phyloP scores from a whole-genome alignment of 1,140 invertebrate genomes.

The Bombus breviceps region DNA sequence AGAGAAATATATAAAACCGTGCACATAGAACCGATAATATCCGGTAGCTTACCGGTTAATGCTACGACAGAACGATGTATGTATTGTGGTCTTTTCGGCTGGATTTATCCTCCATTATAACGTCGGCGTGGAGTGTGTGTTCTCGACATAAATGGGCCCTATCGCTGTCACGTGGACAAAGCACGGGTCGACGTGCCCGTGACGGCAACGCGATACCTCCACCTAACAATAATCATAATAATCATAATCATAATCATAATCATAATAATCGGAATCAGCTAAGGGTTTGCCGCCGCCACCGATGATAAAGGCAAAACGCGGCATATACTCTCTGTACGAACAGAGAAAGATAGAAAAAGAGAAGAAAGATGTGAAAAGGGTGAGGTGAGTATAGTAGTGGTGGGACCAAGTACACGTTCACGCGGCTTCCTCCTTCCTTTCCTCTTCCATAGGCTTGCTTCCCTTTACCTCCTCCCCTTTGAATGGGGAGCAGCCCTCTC shows the following conservation, averaged over 20 bases:
- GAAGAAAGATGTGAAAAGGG: not conserved
- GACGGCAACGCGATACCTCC: constrained; percentile 76
- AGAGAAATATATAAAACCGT: too few species aligned
- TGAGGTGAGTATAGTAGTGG: not conserved
- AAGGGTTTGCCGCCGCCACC: not conserved
- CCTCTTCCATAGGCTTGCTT: not conserved
- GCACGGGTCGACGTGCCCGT: constrained; percentile 73
- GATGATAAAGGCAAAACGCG: constrained; percentile 41
- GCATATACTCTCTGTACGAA: not conserved
- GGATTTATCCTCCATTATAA: constrained; percentile 74
- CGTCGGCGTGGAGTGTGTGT: constrained; percentile 67
- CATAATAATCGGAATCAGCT: constrained; percentile 64
- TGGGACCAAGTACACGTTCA: not conserved
- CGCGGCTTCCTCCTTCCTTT: constrained; percentile 23
- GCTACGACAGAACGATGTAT: constrained; percentile 54
- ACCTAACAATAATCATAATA: constrained; percentile 43
- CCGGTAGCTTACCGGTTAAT: constrained; percentile 57
- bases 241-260: constrained; percentile 65
- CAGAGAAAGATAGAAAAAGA: not conserved
- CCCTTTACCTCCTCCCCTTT: constrained; percentile 28
- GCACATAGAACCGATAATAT: constrained; percentile 29
- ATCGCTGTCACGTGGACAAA: constrained; percentile 77
- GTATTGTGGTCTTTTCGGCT: constrained; percentile 71
- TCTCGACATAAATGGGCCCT: constrained; percentile 76
- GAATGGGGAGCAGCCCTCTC: constrained; percentile 29